These are phyloP conservation scores for Microctonus hyperodae DNA, from an alignment of 2,888 invertebrate genomes.

Conservation along the genomic window DNA sequence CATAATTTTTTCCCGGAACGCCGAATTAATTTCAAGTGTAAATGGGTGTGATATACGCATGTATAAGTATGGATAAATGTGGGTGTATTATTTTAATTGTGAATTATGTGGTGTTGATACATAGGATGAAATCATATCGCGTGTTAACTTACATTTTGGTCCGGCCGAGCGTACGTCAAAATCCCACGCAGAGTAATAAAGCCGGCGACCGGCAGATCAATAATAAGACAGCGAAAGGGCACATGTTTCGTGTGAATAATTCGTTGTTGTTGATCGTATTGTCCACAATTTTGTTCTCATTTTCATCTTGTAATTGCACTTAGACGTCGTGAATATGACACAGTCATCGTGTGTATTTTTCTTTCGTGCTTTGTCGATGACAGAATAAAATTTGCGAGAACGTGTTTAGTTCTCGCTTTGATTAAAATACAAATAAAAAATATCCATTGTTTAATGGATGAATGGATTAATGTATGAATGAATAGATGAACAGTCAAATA, in stretches of 20 bases:
- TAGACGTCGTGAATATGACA: slow-evolving; percentile 9
- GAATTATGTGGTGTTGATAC: too few species aligned
- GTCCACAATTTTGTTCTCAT: not conserved
- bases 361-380: not conserved
- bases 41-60: too few species aligned
- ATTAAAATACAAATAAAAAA: too few species aligned
- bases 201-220: slow-evolving; percentile 54
- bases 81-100: too few species aligned
- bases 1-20: not conserved
- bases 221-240: slow-evolving; percentile 54
- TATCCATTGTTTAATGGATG: too few species aligned
- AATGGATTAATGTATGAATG: too few species aligned
- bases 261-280: slow-evolving; percentile 10
- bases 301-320: not conserved
- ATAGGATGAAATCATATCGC: not conserved
- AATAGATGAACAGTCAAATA: not conserved
- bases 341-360: slow-evolving; percentile 2
- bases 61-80: too few species aligned
- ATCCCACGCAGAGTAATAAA: slow-evolving; percentile 36
- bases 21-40: not conserved
- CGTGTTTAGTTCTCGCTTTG: not conserved
- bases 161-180: slow-evolving; percentile 40
- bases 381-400: not conserved
- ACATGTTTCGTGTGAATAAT: slow-evolving; percentile 47
- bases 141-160: slow-evolving; percentile 17